Evolutionary conservation across 2,888 invertebrate genomes (phyloP).

Genomic region (Diaprepes abbreviatus): DNA sequence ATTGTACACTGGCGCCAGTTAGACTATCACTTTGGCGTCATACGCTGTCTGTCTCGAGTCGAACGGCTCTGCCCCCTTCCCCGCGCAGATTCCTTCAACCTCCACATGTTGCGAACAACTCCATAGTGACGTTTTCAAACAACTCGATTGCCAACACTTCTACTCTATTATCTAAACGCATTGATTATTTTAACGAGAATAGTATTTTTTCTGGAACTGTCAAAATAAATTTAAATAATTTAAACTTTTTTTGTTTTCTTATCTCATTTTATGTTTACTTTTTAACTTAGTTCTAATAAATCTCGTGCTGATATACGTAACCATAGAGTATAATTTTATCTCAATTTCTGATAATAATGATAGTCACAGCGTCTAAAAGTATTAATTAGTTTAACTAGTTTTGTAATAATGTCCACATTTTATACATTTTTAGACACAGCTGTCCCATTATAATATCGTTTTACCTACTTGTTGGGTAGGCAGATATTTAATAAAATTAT

Average conservation of each 20-base stretch:
- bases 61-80: conserved; percentile 59
- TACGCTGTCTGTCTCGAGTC: conserved; percentile 63
- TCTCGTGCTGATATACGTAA: conserved; percentile 2
- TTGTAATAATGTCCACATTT: neutral
- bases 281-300: conserved; percentile 4
- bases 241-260: conserved; percentile 6
- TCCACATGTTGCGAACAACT: conserved; percentile 55
- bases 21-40: conserved; percentile 69
- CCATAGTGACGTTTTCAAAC: conserved; percentile 27
- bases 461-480: conserved; percentile 3
- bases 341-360: neutral
- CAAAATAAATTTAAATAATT: conserved; percentile 2
- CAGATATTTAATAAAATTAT: conserved; percentile 29
- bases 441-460: neutral
- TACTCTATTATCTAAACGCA: conserved; percentile 36
- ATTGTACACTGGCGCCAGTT: conserved; percentile 67
- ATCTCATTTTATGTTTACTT: conserved; percentile 18
- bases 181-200: conserved; percentile 26
- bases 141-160: conserved; percentile 39
- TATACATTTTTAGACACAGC: neutral
- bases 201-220: conserved; percentile 20
- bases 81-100: conserved; percentile 60
- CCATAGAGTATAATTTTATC: neutral
- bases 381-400: neutral
- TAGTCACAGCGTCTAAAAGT: neutral